Base-by-base conservation (phyloP, 2,888 invertebrate species). In the Caenorhabditis drosophilae region DNA sequence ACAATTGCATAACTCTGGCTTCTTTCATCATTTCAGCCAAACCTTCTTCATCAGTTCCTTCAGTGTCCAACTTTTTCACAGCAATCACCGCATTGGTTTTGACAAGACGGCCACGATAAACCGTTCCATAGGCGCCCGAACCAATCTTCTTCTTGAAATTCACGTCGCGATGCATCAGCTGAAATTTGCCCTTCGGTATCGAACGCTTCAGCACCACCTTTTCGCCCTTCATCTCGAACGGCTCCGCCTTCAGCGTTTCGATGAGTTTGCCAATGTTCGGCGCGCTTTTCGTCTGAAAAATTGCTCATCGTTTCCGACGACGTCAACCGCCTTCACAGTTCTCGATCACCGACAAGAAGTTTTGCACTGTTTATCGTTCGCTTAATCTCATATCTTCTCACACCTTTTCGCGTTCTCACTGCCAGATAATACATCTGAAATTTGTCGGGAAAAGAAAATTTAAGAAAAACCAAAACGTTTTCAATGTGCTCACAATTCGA, bases 1-100 rank as follows among this genome's bases (percentile, higher is more conserved):
- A 78, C 45, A 76, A 48, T 51, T 78, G 78, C 78, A 78, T 78
- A 16, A 78, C 78, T 18, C 78, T 57, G n/a, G 78, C 78, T 53
- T 78, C 78, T 40, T 76, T 77, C 76, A 77, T 77, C 78, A 78
- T 77, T 31, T 78, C 78, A n/a, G 69, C 54, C 42, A 78, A 48
- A 12, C 58, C 68, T 47, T 68, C 57, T 20, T 71, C 71, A 40
- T 71, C 70, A 1, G 67, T 58, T 51, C 67, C 70, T 20, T 67
- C 70, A 4, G 67, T 59, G 36, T 71, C 70, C 41, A 71, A 36
- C 41, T 59, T 60, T 41, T 71, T 71, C 34, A 71, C 67, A 40
- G 70, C 70, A 20, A 71, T 56, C 18, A 56, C 47, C 15, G 54
- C 46, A 38, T 61, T 58, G 11, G 49, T 53, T 47, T 59, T 64